Evolutionary conservation across 2,113 vertebrate species (phyloP), one percentile per base, ranked within the genome.

Genomic region (Trematomus loennbergii): DNA sequence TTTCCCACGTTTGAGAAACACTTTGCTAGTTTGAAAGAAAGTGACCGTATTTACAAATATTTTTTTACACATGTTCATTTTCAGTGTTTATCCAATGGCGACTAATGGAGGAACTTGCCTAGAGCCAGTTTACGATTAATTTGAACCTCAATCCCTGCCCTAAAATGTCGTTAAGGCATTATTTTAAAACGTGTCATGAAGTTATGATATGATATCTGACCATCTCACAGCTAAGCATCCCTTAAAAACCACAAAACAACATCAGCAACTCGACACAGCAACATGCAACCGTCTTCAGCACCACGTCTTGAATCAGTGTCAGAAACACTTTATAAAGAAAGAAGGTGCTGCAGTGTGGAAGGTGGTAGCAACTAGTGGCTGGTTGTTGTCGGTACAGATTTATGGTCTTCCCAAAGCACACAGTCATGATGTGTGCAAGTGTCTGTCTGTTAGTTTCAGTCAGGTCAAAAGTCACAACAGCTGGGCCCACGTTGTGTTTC

Each of bases 241-340:
- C 74, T 83, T 72, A 71, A 87, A 40, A 84, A 71, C 53, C 69
- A 64, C 59, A 89, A 25, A 43, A 82, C 75, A 33, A 70, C 49
- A 58, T 58, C 55, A 61, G 68, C 13, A 63, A 72, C 62, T 45
- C 22, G 8, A 49, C 64, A 40, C 36, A 8, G 36, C 36, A 40
- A 40, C 25, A 52, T 49, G 25, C 48, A 68, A 60, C 40, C 46
- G 63, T 63, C 69, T 33, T 78, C 69, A 68, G 79, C 77, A 78
- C 64, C 63, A 59, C 22, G 66, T 70, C 55, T 62, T 64, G 54
- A 70, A 79, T 60, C 65, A 72, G 58, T 36, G 74, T 72, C 50
- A 45, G 12, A 71, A n/a, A 40, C 65, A 65, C 40, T 68, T 68
- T 74, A 22, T 53, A 65, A 65, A 63, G 29, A 84, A 33, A 16